Evolutionary conservation across 2,888 invertebrate genomes (phyloP).

Genomic region (Beris chalybata): DNA sequence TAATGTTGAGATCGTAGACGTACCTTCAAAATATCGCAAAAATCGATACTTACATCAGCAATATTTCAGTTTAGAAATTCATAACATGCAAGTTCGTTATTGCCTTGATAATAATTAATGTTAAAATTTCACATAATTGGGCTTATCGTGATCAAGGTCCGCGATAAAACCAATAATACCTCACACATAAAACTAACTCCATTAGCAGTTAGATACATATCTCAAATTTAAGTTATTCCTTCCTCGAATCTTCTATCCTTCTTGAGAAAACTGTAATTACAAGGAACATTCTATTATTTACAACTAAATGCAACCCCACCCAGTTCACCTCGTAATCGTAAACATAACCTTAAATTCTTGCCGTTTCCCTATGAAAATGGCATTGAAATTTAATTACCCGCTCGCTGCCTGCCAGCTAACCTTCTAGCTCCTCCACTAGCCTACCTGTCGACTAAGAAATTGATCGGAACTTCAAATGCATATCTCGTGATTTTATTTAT

Average conservation of each 20-base stretch:
- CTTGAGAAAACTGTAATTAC: conserved; percentile 17
- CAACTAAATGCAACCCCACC: conserved; percentile 14
- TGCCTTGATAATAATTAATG: not conserved
- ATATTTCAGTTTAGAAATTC: not conserved
- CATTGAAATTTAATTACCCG: conserved; percentile 17
- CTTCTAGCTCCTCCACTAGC: not conserved
- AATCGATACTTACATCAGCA: not conserved
- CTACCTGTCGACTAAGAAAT: not conserved
- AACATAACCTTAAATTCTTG: conserved; percentile 20
- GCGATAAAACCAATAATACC: conserved; percentile 21
- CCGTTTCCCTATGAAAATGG: conserved; percentile 6
- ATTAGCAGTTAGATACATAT: conserved; percentile 30
- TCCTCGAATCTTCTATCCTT: conserved; percentile 2
- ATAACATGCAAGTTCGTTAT: conserved; percentile 25
- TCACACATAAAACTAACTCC: conserved; percentile 31
- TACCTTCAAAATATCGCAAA: no score
- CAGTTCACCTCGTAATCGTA: conserved; percentile 5
- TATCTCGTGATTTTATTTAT: conserved; percentile 34
- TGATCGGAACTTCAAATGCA: not conserved
- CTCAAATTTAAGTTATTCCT: conserved; percentile 2
- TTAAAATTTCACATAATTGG: conserved; percentile 12
- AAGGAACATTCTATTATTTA: conserved; percentile 15
- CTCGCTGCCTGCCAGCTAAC: not conserved
- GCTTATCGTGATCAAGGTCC: conserved; percentile 16
- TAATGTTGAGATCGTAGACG: no score